Base-by-base conservation (phyloP, 2,113 vertebrate genomes). In the Stegastes partitus region DNA sequence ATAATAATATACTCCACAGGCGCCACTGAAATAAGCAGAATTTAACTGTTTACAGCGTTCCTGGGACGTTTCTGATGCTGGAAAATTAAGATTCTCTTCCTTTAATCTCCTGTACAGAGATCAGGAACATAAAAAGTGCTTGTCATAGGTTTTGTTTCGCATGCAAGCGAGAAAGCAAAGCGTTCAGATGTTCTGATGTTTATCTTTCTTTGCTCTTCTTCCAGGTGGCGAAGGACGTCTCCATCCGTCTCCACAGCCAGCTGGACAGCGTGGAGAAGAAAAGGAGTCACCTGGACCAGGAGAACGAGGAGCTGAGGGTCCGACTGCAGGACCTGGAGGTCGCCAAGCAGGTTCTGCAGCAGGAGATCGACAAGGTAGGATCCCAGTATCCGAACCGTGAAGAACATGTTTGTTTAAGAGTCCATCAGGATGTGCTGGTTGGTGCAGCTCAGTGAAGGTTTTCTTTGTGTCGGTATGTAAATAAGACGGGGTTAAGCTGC, bases 221-320 rank as follows among this genome's bases (percentile, higher is more conserved):
- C 28, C 89, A 99, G 98, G 98, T 99, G 91, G 97, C 98, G 18
- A 99, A 99, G 85, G 98, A 99, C 1, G 97, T 99, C 50, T 99
- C 98, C 0, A 96, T 98, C 82, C 94, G 98, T 65, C 96, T 99
- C 71, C 98, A 99, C 93, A 96, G 95, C 21, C 97, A 99, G 93
- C 94, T 99, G 77, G 98, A 99, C 85, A 92, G 79, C 0, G 95
- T 97, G 81, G 98, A 99, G 89, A 98, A 98, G 94, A 99, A 98
- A 77, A 95, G 97, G 87, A 93, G 91, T 7, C 91, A 93, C 21
- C 94, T 99, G 87, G 98, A 99, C 77, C 95, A 96, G 77, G 98
- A 99, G 94, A 99, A 99, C 0, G 98, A 99, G 91, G 96, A 97
- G 37, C 94, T 99, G 71, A 95, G 96, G 55, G 96, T 97, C 85